phyloP scores from a whole-genome alignment of 2,113 vertebrate genomes.

The Rhodinocichla rosea region DNA sequence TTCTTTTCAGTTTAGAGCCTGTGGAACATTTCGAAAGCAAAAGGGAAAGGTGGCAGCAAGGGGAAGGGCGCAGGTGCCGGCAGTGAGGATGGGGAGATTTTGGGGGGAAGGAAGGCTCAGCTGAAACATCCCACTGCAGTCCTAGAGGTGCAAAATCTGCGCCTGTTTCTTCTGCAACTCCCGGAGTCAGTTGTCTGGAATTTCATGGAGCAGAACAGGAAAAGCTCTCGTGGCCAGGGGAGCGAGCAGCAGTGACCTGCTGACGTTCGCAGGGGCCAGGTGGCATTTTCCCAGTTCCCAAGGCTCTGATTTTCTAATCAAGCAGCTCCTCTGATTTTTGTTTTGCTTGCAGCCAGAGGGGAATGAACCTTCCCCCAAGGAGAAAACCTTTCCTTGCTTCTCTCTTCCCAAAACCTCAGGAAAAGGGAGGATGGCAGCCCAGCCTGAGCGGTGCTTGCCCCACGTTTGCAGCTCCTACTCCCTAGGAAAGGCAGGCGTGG shows the following conservation, averaged over 20 bases:
- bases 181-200: neutral
- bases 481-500: neutral
- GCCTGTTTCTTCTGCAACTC: neutral
- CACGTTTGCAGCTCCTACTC: accelerated
- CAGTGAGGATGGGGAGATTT: neutral
- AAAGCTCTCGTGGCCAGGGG: neutral
- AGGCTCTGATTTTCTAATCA: neutral
- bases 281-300: neutral
- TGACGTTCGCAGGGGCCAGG: neutral
- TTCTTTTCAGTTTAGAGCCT: neutral
- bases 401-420: neutral
- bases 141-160: neutral
- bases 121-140: neutral
- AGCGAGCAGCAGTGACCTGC: neutral
- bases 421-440: neutral
- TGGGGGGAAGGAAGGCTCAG: neutral
- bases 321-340: neutral
- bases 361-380: neutral
- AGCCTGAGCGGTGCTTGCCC: accelerated
- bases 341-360: neutral
- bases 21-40: accelerated
- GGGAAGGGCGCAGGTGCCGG: neutral
- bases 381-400: neutral
- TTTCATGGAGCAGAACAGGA: neutral
- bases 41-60: neutral